Base-by-base conservation (phyloP, 2,797 vertebrate species). In the Gadopsis bispinosus region DNA sequence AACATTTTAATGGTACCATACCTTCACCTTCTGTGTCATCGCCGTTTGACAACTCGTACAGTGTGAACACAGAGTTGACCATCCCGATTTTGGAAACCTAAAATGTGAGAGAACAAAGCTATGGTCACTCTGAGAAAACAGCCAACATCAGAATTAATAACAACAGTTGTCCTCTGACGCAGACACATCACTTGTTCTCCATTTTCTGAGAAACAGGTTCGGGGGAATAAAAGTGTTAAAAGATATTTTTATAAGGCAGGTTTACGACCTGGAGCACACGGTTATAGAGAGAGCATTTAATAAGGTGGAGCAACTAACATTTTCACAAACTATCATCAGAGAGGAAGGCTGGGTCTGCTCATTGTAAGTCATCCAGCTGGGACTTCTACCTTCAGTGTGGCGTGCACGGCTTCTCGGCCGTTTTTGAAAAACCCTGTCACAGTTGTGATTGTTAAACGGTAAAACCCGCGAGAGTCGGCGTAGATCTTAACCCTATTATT, bases 21-120 rank as follows among this genome's bases (percentile, higher is more conserved):
- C 98, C 98, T 97, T 99, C 97, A 0, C 92, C 94, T 81, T 96
- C 96, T 1, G 98, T 97, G 82, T 99, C 98, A 7, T 98, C 97
- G 0, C 98, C 97, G 0, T 95, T 98, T 56, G 94, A 93, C 76
- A 99, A 84, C 53, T 99, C 98, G 10, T 98, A 99, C 39, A 99
- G 94, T 0, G 98, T 99, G 86, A 98, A 99, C 59, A 99, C 98
- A 0, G 97, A 96, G 92, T 99, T 99, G 87, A 96, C 95, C 95
- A 98, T 95, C 48, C 97, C 97, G 0, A 95, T 97, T 93, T 87
- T 98, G 4, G 95, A 97, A 84, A 99, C 96, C 98, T 99, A 73
- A 31, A 85, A 77, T 9, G 16, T 59, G 0, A 3, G 29, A 75
- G 5, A 70, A 26, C 19, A 77, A 19, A 73, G 41, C 3, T 60